Base-by-base conservation (phyloP, 2,888 invertebrate genomes). In the Mesorhabditis sp. region DNA sequence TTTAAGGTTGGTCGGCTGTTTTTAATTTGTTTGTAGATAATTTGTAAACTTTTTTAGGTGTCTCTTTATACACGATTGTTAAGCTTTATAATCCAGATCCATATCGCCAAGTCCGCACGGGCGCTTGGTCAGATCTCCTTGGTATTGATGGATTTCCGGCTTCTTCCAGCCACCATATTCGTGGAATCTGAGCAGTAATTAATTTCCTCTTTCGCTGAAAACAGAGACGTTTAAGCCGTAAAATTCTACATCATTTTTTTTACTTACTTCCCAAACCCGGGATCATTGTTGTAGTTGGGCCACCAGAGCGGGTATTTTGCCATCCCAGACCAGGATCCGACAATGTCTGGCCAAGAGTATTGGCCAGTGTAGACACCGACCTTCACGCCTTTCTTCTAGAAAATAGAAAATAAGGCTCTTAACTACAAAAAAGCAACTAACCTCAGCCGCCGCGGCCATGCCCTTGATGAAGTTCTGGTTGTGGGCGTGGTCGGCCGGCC, bases 301-400 rank as follows among this genome's bases (percentile, higher is more conserved):
- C 75, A 78, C 80, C 80, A 80, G 63, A 80, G 76, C 43, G 73
- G 75, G 42, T 72, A 67, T 42, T 72, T 65, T 42, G 69, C 66
- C 61, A 70, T 66, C 41, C 72, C 74, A 43, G 69, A 73, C 74
- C 76, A 80, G 70, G 74, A 66, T 62, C 79, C 79, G 42, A 79
- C 79, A 67, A 79, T 79, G 50, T 71, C 71, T 61, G 70, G 73
- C 79, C 79, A 79, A 65, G 76, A 76, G 73, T 78, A 74, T 58
- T 75, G 69, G 70, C 78, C 78, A 45, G 76, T 73, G 71, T 79
- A 79, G 74, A 79, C 75, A 58, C 78, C 79, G 65, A 45, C 50
- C 70, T 73, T 73, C 63, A 67, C 41, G 66, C 73, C 66, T 62
- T 70, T 45, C 58, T 50, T 50, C 58, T 50, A 50, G 58, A 50